Conservation (phyloP, 2,888 invertebrate species). For the Exephanes ischioxanthus region DNA sequence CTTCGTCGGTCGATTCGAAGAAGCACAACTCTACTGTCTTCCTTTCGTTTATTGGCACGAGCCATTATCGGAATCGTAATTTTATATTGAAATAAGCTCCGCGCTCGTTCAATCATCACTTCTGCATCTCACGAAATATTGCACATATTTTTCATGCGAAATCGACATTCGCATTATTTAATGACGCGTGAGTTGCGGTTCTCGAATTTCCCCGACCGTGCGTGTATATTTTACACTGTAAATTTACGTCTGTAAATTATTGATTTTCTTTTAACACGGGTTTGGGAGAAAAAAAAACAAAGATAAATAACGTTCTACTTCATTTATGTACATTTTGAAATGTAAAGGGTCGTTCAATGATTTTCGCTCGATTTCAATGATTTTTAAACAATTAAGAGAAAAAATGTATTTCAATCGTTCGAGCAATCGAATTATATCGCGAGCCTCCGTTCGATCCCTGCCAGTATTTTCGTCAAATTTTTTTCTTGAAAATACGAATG, state of each 20-base stretch:
- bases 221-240: conserved; percentile 54
- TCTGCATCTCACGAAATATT: conserved; percentile 33
- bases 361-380: background rate
- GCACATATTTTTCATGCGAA: conserved; percentile 42
- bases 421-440: conserved; percentile 22
- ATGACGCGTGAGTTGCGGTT: conserved; percentile 18
- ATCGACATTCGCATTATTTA: conserved; percentile 26
- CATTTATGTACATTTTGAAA: conserved; percentile 42
- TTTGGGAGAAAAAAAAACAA: background rate
- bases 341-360: background rate
- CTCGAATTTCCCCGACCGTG: background rate
- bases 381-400: conserved; percentile 11
- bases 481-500: background rate
- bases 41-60: conserved; percentile 45
- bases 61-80: conserved; percentile 22
- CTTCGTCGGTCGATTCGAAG: conserved; percentile 31
- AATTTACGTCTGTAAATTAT: conserved; percentile 66
- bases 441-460: conserved; percentile 36
- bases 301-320: conserved; percentile 7
- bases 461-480: conserved; percentile 52
- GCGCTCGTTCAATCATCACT: conserved; percentile 12
- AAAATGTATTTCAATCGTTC: background rate
- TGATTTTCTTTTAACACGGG: conserved; percentile 39
- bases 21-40: conserved; percentile 46
- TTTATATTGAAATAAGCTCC: conserved; percentile 10